Conservation (phyloP, 1,140 invertebrate genomes). For the Doryteuthis pealeii region DNA sequence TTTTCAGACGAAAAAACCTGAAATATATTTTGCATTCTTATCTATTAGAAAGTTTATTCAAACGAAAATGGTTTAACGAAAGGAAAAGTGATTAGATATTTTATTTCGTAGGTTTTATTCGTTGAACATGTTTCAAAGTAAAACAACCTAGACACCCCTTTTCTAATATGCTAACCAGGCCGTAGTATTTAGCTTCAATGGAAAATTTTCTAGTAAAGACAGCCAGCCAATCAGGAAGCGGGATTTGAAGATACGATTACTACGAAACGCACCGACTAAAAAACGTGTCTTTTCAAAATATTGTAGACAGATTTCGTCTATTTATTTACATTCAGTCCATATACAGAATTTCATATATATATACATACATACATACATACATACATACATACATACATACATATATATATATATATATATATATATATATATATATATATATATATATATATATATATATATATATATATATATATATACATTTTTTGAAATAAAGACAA, state of each 20-base stretch:
- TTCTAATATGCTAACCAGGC: neutral
- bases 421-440: neutral
- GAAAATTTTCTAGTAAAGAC: neutral
- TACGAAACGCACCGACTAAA: neutral
- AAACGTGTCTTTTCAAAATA: neutral
- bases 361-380: neutral
- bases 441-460: neutral
- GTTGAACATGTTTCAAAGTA: no score
- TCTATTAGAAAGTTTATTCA: neutral
- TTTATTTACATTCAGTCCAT: neutral
- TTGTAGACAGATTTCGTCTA: no score
- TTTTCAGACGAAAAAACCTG: neutral
- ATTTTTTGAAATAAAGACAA: neutral
- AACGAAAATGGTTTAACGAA: neutral
- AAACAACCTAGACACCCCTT: neutral
- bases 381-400: neutral
- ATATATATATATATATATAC: neutral
- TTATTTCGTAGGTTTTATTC: neutral
- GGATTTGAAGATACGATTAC: neutral
- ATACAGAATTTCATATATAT: neutral
- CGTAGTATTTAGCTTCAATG: neutral
- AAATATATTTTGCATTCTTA: neutral
- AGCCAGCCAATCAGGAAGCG: neutral
- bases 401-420: slow-evolving; percentile 9
- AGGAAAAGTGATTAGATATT: neutral